Percentiles rank a stretch among this genome's conserved stretches.
Evolutionary conservation across 2,797 vertebrate species (phyloP).

Genomic region (Amblyopsis hoosieri): DNA sequence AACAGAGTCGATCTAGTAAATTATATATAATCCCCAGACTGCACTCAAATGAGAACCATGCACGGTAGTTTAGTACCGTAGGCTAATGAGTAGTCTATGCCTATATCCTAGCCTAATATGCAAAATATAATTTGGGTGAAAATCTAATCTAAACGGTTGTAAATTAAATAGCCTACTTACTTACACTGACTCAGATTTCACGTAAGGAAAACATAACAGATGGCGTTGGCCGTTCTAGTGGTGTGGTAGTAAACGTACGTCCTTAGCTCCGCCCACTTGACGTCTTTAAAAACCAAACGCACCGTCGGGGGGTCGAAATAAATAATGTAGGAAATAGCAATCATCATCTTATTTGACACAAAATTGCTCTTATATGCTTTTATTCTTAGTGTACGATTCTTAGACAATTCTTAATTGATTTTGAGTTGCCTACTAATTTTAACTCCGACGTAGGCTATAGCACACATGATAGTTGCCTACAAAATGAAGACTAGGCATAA

Average conservation of each 20-base stretch:
- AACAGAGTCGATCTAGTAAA: constrained; percentile 5
- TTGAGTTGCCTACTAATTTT: no score
- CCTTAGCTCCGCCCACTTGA: constrained; percentile 72
- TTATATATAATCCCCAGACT: no score
- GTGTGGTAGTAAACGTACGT: constrained; percentile 41
- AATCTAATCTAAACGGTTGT: constrained; percentile 32
- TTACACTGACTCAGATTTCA: constrained; percentile 67
- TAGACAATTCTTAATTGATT: no score
- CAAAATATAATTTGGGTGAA: constrained; percentile 50
- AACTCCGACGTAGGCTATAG: no score
- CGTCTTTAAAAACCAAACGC: constrained; percentile 66
- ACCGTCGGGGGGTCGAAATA: constrained; percentile 58
- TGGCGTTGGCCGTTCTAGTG: constrained; percentile 47
- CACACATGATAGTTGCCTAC: no score
- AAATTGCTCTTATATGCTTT: no score
- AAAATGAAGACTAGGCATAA: no score
- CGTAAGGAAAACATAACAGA: constrained; percentile 63
- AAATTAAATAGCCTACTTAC: constrained; percentile 18
- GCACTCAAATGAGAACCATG: no score
- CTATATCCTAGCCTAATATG: background rate
- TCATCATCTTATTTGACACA: no score
- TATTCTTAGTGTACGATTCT: no score
- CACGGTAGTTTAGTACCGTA: no score
- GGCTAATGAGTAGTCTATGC: no score
- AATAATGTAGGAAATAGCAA: constrained; percentile 8